Percentiles rank a stretch among this genome's conserved stretches.
Evolutionary conservation across 2,888 invertebrate genomes (phyloP).

Genomic region (Sarcophaga variegata): DNA sequence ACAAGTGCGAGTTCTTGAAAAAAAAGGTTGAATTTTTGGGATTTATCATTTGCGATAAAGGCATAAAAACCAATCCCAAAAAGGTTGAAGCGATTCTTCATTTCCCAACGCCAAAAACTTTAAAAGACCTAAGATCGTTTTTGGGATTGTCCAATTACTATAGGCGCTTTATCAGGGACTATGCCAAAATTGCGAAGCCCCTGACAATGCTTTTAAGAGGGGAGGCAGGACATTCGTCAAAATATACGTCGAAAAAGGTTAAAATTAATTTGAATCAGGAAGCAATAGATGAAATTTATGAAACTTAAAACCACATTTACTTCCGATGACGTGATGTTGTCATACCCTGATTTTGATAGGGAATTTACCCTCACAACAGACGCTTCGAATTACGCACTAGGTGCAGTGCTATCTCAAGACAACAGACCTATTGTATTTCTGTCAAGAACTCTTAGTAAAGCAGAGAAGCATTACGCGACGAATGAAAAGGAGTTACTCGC

Average conservation of each 20-base stretch:
- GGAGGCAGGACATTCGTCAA: too few relatives aligned
- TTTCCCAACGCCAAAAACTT: neutral
- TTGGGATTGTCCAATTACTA: neutral
- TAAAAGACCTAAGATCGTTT: neutral
- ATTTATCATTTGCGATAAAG: neutral
- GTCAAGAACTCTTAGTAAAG: conserved; percentile 41
- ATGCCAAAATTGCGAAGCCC: too few relatives aligned
- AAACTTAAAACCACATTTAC: neutral
- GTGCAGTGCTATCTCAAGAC: conserved; percentile 59
- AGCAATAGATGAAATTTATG: neutral
- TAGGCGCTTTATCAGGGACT: too few relatives aligned
- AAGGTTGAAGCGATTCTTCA: neutral
- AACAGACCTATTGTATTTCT: neutral
- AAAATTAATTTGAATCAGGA: neutral
- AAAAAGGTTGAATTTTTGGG: neutral
- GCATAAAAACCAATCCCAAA: conserved; percentile 5
- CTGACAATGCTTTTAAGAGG: too few relatives aligned
- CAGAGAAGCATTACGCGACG: conserved; percentile 48
- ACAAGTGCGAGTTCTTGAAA: neutral
- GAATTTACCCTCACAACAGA: conserved; percentile 56
- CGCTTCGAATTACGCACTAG: conserved; percentile 56
- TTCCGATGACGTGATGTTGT: conserved; percentile 24
- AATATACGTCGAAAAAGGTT: conserved; percentile 6
- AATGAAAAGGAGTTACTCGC: conserved; percentile 39
- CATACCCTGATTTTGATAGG: conserved; percentile 58